Evolutionary conservation across 1,140 invertebrate species (phyloP).

Genomic region (Conus ventricosus): DNA sequence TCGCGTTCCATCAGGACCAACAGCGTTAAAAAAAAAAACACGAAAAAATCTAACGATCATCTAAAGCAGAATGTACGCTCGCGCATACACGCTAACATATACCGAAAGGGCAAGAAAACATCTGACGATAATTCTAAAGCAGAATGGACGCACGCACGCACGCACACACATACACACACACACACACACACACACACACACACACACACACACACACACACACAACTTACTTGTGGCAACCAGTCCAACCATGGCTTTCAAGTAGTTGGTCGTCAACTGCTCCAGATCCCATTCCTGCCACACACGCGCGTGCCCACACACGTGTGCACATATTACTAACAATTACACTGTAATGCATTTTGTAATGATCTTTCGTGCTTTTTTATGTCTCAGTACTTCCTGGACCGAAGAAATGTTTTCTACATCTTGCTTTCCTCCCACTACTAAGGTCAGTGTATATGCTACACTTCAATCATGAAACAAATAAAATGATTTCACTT

Average conservation of each 20-base stretch:
- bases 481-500: too few relatives aligned
- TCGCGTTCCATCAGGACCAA: too few relatives aligned
- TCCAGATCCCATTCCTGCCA: slow-evolving; percentile 83
- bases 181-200: slow-evolving; percentile 13
- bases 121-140: not conserved
- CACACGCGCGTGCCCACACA: not conserved
- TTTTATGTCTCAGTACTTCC: too few relatives aligned
- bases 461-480: too few relatives aligned
- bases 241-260: slow-evolving; percentile 84
- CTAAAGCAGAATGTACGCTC: not conserved
- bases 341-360: too few relatives aligned
- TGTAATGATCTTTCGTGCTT: too few relatives aligned
- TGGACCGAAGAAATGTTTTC: too few relatives aligned
- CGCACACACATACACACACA: not conserved
- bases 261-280: slow-evolving; percentile 86
- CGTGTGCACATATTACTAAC: not conserved
- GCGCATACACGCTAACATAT: not conserved
- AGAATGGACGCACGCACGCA: not conserved
- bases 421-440: too few relatives aligned
- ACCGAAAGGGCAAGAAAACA: not conserved
- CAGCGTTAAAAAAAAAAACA: too few relatives aligned
- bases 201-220: not conserved
- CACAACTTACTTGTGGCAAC: slow-evolving; percentile 78
- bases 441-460: too few relatives aligned
- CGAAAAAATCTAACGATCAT: too few relatives aligned